These are phyloP conservation scores for Microcebus ravelobensis DNA, from an alignment of 2,113 vertebrate species.

Conservation along the genomic window DNA sequence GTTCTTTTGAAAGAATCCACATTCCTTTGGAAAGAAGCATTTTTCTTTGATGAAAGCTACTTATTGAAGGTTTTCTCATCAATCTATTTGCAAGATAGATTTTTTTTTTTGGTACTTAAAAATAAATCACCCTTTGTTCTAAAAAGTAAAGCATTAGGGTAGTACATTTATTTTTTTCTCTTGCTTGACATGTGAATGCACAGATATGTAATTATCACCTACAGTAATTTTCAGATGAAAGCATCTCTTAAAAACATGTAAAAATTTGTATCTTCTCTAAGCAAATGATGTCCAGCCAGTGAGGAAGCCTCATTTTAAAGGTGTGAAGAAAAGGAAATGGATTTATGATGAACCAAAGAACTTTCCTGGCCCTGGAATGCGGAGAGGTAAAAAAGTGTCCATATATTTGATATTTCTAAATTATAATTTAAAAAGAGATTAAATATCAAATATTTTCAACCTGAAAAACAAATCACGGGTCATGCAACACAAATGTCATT, in stretches of 20 bases:
- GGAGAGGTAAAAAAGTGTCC: slow-evolving; percentile 67
- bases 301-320: slow-evolving; percentile 74
- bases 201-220: slow-evolving; percentile 63
- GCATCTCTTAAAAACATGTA: slow-evolving; percentile 58
- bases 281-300: slow-evolving; percentile 68
- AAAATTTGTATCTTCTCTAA: slow-evolving; percentile 73
- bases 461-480: not conserved
- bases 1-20: slow-evolving; percentile 20
- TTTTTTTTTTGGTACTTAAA: slow-evolving; percentile 46
- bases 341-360: slow-evolving; percentile 80
- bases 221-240: slow-evolving; percentile 66
- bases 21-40: slow-evolving; percentile 32
- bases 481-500: not conserved
- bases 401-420: not conserved
- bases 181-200: slow-evolving; percentile 55
- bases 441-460: not conserved
- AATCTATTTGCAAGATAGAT: slow-evolving; percentile 36
- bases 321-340: slow-evolving; percentile 82
- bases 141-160: not conserved
- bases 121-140: slow-evolving; percentile 59
- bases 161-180: not conserved
- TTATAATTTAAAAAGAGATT: not conserved
- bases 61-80: slow-evolving; percentile 55
- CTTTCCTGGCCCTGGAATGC: slow-evolving; percentile 66
- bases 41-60: slow-evolving; percentile 2